Evolutionary conservation across 1,140 invertebrate species (phyloP).

Genomic region (Trichomalopsis sarcophagae): DNA sequence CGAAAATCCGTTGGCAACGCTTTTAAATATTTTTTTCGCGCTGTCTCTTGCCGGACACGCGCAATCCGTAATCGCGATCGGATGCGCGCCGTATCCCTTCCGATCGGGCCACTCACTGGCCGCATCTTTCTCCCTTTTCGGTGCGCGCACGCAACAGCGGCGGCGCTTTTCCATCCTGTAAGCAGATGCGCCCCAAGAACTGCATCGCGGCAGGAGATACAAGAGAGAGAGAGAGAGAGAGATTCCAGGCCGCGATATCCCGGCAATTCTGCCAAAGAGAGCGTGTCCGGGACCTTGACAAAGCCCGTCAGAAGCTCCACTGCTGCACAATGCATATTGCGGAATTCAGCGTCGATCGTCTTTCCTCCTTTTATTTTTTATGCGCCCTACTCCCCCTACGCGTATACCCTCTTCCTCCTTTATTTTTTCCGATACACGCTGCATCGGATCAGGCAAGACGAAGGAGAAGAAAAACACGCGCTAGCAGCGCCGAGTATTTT

Average conservation of each 20-base stretch:
- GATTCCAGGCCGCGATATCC: constrained; percentile 29
- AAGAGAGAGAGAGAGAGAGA: constrained; percentile 11
- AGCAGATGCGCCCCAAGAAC: constrained; percentile 24
- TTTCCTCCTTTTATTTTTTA: constrained; percentile 16
- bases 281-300: constrained; percentile 25
- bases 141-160: not conserved
- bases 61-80: not conserved
- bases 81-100: not conserved
- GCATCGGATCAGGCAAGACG: not conserved
- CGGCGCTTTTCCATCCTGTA: not conserved
- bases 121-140: not conserved
- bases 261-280: constrained; percentile 5
- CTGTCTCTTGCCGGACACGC: no score
- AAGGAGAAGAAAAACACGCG: not conserved
- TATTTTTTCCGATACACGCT: not conserved
- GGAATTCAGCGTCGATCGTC: constrained; percentile 24
- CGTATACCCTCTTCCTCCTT: not conserved
- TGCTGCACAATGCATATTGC: constrained; percentile 18
- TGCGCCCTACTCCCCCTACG: not conserved
- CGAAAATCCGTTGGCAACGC: constrained; percentile 11
- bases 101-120: constrained; percentile 3
- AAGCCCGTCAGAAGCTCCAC: constrained; percentile 20
- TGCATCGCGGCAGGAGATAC: not conserved
- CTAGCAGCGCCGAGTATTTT: not conserved
- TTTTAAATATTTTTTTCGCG: no score